Evolutionary conservation across 2,888 invertebrate genomes (phyloP).

Genomic region (Chloroclysta siterata): DNA sequence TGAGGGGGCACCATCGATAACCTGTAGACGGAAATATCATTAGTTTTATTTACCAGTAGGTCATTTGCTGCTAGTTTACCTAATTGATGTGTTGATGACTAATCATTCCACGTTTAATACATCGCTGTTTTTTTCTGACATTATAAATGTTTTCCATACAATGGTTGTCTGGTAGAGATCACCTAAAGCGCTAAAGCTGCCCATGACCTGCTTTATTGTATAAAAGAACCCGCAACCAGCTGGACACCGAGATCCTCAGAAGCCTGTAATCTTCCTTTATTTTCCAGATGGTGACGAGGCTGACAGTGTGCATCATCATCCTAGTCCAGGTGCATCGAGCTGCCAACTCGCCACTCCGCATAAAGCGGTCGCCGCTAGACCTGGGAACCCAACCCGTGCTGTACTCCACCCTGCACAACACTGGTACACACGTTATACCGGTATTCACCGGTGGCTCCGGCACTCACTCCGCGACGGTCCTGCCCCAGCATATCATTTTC

Average conservation of each 20-base stretch:
- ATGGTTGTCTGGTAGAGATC: too few relatives aligned
- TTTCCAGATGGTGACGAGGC: slow-evolving; percentile 58
- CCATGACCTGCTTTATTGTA: too few relatives aligned
- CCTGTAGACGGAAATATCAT: too few relatives aligned
- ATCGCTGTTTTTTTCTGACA: too few relatives aligned
- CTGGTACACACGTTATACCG: slow-evolving; percentile 26
- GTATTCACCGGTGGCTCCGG: slow-evolving; percentile 21
- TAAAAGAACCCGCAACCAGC: too few relatives aligned
- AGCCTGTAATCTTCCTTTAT: neutral
- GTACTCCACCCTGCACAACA: slow-evolving; percentile 26
- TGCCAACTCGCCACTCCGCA: slow-evolving; percentile 47
- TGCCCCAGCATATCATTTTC: slow-evolving; percentile 33
- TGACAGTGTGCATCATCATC: slow-evolving; percentile 47
- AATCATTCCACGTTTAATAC: too few relatives aligned
- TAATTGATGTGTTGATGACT: too few relatives aligned
- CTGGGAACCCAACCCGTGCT: slow-evolving; percentile 31
- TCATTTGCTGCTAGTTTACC: too few relatives aligned
- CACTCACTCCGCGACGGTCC: slow-evolving; percentile 19
- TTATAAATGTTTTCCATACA: too few relatives aligned
- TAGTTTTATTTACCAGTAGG: too few relatives aligned
- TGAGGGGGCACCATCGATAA: too few relatives aligned
- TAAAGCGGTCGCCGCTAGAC: slow-evolving; percentile 34
- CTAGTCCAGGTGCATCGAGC: slow-evolving; percentile 47
- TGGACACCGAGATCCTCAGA: neutral
- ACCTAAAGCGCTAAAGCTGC: too few relatives aligned